These are phyloP conservation scores for Colius striatus DNA, from an alignment of 2,113 vertebrate species.

Conservation along the genomic window DNA sequence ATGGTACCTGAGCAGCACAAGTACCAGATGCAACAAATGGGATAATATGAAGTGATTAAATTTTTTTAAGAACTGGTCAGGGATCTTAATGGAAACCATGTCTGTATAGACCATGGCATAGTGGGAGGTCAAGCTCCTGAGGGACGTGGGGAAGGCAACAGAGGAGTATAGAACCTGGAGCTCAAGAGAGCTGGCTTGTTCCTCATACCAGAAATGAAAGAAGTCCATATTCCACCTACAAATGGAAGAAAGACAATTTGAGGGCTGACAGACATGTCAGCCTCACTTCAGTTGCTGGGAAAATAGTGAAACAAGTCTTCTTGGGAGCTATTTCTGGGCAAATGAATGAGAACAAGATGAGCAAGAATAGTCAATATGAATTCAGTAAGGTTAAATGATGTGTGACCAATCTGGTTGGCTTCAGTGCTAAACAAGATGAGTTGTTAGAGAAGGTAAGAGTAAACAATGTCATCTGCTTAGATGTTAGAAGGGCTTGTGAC, in stretches of 20 bases:
- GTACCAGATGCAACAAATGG: not conserved
- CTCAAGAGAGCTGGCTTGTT: not conserved
- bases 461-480: not conserved
- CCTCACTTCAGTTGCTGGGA: not conserved
- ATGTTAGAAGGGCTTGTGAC: not conserved
- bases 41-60: not conserved
- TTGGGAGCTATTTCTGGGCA: not conserved
- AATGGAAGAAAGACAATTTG: not conserved
- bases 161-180: not conserved
- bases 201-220: not conserved
- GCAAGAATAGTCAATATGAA: not conserved
- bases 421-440: not conserved
- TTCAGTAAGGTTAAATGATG: constrained; percentile 7
- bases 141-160: not conserved
- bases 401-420: not conserved
- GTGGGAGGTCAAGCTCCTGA: not conserved
- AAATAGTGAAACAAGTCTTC: not conserved
- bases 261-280: not conserved
- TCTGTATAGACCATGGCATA: not conserved
- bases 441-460: not conserved
- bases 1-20: not conserved
- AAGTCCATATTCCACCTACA: not conserved
- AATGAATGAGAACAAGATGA: not conserved
- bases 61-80: not conserved
- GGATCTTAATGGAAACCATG: not conserved